Base-by-base conservation (phyloP, 1,140 invertebrate genomes). In the Zaprionus tsacasi region DNA sequence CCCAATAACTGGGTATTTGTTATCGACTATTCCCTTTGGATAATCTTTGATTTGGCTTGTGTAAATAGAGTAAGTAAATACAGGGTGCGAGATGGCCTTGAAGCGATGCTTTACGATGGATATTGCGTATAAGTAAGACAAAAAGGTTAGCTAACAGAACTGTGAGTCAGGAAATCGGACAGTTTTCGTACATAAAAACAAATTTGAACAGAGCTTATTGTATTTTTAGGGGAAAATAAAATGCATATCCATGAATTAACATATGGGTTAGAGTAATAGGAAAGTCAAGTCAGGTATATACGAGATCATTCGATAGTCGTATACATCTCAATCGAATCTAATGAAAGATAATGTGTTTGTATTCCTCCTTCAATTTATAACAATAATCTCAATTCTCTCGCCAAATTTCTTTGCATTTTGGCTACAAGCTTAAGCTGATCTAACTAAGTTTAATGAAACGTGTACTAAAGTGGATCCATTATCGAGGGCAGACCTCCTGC, bases 21-120 rank as follows among this genome's bases (percentile, higher is more conserved):
- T 15, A 45, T 15, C 40, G 13, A 15, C 7, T 15, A 15, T 45
- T 15, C n/a, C n/a, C n/a, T 2, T 15, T 15, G 7, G 7, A 5
- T 5, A n/a, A n/a, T 40, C 13, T 40, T 15, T 45, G 13, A 13
- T 27, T 43, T 60, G 1, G 4, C 17, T 25, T 21, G 45, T 50
- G 45, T 50, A 50, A 50, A 50, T 50, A 50, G 5, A 11, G 17
- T 6, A 8, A 12, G 17, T 3, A 25, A 25, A 25, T 50, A 50
- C 17, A 21, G 45, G 6, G 17, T 60, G 45, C 13, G 36, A 40
- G 15, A 52, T 78, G 79, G 11, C 79, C 79, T 81, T 82, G 79
- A 60, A 61, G 79, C 36, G 79, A 60, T 58, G 79, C 33, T 50
- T 25, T 25, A 64, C 10, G 7, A 25, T n/a, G 7, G 40, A 11